Evolutionary conservation across 2,113 vertebrate genomes (phyloP).

Genomic region (Paramormyrops kingsleyae): DNA sequence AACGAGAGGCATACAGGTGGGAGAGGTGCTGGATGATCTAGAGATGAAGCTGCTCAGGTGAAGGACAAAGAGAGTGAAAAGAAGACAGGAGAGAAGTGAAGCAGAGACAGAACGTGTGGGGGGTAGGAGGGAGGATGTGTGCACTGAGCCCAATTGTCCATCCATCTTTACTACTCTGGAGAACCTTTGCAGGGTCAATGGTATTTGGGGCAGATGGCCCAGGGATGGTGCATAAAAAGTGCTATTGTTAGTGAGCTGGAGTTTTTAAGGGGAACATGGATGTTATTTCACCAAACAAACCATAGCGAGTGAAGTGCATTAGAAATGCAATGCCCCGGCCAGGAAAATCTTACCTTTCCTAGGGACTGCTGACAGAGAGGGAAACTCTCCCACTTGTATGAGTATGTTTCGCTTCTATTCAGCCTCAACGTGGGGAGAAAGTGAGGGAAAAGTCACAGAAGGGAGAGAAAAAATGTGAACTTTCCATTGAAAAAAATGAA

Average conservation of each 20-base stretch:
- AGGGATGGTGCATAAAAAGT: slow-evolving; percentile 44
- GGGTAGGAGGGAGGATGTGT: neutral
- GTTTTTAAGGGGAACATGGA: slow-evolving; percentile 54
- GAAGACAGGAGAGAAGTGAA: neutral
- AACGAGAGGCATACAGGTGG: slow-evolving; percentile 4
- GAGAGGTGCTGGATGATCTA: neutral
- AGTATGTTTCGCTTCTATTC: slow-evolving; percentile 39
- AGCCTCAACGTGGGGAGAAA: slow-evolving; percentile 4
- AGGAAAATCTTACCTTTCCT: slow-evolving; percentile 76
- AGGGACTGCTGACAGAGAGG: slow-evolving; percentile 67
- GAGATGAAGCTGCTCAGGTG: neutral
- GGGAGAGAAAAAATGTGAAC: slow-evolving; percentile 19
- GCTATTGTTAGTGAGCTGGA: slow-evolving; percentile 51
- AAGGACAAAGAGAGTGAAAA: slow-evolving; percentile 11
- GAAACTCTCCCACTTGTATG: slow-evolving; percentile 67
- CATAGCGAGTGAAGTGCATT: slow-evolving; percentile 52
- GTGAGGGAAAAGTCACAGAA: neutral
- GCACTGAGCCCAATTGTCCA: neutral
- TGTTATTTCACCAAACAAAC: slow-evolving; percentile 73
- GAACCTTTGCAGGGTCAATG: slow-evolving; percentile 30
- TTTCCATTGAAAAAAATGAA: slow-evolving; percentile 8
- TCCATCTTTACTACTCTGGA: slow-evolving; percentile 42
- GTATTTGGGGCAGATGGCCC: slow-evolving; percentile 28
- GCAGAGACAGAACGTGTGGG: neutral
- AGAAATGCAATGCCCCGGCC: slow-evolving; percentile 61